phyloP scores from a whole-genome alignment of 1,140 invertebrate species.

The Gonioctena quinquepunctata region DNA sequence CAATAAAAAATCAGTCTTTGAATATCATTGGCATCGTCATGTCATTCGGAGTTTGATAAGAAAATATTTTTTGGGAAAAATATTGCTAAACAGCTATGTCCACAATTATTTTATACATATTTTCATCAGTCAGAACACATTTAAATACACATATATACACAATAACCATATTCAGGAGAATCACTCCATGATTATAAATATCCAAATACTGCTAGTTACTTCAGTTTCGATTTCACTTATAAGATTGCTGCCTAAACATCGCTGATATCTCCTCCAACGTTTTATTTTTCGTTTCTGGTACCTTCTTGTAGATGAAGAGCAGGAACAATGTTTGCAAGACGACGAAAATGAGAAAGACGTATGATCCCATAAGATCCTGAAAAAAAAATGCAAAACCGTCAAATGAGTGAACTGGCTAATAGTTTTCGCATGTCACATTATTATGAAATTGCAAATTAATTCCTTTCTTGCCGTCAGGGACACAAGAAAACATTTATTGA shows the following conservation, averaged over 20 bases:
- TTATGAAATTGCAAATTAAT: no score
- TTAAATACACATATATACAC: background rate
- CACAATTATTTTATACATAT: background rate
- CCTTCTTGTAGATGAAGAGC: slow-evolving; percentile 77
- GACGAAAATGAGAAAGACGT: slow-evolving; percentile 81
- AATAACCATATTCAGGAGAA: background rate
- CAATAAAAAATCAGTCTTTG: background rate
- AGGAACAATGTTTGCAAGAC: slow-evolving; percentile 68
- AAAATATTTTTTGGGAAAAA: no score
- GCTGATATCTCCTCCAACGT: slow-evolving; percentile 80
- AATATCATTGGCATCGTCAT: no score
- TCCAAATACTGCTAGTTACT: background rate
- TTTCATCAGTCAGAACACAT: background rate
- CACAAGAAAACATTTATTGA: no score
- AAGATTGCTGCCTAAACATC: slow-evolving; percentile 74
- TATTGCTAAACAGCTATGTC: background rate
- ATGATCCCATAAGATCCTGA: slow-evolving; percentile 63
- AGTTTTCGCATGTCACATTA: no score
- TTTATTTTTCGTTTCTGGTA: slow-evolving; percentile 87
- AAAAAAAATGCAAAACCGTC: slow-evolving; percentile 34
- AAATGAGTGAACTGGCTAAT: no score
- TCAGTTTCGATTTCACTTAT: slow-evolving; percentile 58
- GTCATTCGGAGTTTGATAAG: no score
- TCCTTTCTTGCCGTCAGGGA: no score
- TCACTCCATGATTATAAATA: background rate